These are phyloP conservation scores for Zapornia atra DNA, from an alignment of 2,113 vertebrate species.

Conservation along the genomic window DNA sequence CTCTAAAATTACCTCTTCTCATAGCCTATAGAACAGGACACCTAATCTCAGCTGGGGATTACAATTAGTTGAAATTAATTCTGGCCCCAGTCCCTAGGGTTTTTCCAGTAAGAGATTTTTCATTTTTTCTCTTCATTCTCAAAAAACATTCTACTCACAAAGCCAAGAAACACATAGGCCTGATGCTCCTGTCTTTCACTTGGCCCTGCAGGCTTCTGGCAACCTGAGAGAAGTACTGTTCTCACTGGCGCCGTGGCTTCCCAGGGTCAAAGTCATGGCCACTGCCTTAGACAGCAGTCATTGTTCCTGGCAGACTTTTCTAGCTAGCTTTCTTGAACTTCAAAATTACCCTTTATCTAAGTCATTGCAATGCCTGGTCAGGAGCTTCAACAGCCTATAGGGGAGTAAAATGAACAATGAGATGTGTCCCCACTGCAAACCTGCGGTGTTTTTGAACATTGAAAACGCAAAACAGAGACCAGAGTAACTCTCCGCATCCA, in stretches of 20 bases:
- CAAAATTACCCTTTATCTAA: conserved; percentile 4
- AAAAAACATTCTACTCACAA: neutral
- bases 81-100: conserved; percentile 8
- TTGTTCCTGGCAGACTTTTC: neutral
- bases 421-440: neutral
- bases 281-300: neutral
- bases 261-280: neutral
- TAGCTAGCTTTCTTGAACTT: neutral
- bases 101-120: neutral
- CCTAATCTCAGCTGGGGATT: conserved; percentile 48
- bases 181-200: neutral
- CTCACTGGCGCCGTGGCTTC: neutral
- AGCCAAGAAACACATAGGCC: neutral
- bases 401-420: neutral
- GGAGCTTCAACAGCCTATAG: neutral
- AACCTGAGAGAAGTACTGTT: neutral
- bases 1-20: conserved; percentile 47
- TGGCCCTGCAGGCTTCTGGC: neutral
- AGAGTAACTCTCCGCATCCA: neutral
- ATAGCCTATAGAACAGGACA: conserved; percentile 25
- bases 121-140: neutral
- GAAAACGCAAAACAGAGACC: neutral
- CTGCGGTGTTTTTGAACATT: neutral
- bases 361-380: neutral
- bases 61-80: conserved; percentile 53